These are phyloP conservation scores for Megamerina dolium DNA, from an alignment of 2,888 invertebrate genomes.

Conservation along the genomic window DNA sequence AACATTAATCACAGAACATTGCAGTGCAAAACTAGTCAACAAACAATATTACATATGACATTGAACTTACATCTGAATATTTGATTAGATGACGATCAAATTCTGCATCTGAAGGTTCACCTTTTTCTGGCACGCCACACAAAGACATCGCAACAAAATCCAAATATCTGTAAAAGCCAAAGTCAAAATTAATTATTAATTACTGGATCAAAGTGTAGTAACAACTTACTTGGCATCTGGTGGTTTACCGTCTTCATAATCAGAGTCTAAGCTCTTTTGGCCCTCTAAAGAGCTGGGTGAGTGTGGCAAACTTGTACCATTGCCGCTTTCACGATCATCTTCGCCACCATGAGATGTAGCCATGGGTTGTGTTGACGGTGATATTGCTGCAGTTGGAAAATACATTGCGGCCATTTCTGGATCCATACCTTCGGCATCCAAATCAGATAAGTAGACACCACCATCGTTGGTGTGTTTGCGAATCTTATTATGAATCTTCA, in stretches of 20 bases:
- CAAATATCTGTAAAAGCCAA: too few species aligned
- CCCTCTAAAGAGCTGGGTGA: constrained; percentile 87
- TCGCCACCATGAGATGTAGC: constrained; percentile 52
- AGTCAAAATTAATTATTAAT: too few species aligned
- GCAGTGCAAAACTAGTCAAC: background rate
- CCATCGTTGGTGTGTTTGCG: constrained; percentile 54
- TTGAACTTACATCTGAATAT: constrained; percentile 51
- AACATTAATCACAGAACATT: too few species aligned
- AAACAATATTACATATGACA: constrained; percentile 15
- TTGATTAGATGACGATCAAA: constrained; percentile 57
- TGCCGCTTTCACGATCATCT: constrained; percentile 93
- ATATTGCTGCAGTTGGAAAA: constrained; percentile 57
- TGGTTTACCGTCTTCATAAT: constrained; percentile 70
- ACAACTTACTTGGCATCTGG: constrained; percentile 49
- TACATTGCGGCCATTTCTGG: constrained; percentile 88
- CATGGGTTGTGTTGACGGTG: constrained; percentile 15
- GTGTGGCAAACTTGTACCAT: constrained; percentile 90
- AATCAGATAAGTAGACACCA: constrained; percentile 86
- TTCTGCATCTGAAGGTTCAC: constrained; percentile 55
- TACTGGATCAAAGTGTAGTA: too few species aligned
- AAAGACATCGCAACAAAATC: constrained; percentile 69
- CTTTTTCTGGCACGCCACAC: constrained; percentile 63
- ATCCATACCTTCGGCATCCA: constrained; percentile 78
- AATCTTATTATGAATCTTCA: constrained; percentile 67
- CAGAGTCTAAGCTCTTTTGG: constrained; percentile 70